phyloP scores from a whole-genome alignment of 2,797 vertebrate genomes.

The Chrosomus eos region DNA sequence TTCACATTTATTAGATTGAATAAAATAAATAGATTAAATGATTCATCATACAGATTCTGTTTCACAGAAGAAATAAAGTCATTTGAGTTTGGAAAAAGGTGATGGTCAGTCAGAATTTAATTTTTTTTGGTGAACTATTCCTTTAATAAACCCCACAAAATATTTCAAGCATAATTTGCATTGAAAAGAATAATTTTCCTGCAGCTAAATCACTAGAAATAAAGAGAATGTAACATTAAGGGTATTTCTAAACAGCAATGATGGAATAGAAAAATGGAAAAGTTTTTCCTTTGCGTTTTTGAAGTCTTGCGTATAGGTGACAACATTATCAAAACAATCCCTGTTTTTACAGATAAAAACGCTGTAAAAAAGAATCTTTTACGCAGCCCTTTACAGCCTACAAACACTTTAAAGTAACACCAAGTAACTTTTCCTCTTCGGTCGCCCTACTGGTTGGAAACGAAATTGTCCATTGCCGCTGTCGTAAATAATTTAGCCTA shows the following conservation, averaged over 20 bases:
- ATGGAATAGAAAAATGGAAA: too few relatives aligned
- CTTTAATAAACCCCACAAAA: not conserved
- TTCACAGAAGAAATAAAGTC: not conserved
- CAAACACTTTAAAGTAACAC: too few relatives aligned
- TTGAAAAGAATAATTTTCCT: not conserved
- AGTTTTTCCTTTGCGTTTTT: not conserved
- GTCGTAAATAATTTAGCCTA: too few relatives aligned
- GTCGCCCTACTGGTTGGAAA: too few relatives aligned
- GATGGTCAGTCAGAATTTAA: not conserved
- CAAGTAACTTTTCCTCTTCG: too few relatives aligned
- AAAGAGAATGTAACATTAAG: not conserved
- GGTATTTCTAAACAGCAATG: too few relatives aligned
- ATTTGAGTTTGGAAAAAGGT: not conserved
- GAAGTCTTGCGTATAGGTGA: fast-evolving
- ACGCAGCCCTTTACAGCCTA: too few relatives aligned
- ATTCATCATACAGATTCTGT: not conserved
- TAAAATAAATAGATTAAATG: not conserved
- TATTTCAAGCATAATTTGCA: not conserved
- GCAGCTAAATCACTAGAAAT: not conserved
- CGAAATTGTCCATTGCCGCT: too few relatives aligned
- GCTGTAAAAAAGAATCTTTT: not conserved
- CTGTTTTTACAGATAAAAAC: not conserved
- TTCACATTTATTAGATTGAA: not conserved
- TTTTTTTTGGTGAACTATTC: not conserved
- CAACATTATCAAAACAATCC: not conserved